A percentile compares a stretch with the other conserved stretches of the same genome.
Conservation (phyloP, 1,140 invertebrate genomes). For the Teleogryllus occipitalis region DNA sequence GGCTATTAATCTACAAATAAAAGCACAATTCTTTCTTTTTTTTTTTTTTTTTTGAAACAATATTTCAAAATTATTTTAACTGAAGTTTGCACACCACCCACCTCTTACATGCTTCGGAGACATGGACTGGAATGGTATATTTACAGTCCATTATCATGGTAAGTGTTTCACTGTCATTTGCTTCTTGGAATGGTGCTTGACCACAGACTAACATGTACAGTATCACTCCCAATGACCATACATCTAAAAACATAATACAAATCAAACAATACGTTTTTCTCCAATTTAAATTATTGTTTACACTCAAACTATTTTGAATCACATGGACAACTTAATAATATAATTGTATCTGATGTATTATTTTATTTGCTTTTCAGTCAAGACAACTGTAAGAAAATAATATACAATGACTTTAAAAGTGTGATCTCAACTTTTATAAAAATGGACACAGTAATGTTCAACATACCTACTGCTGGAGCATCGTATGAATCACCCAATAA, state of each 20-base stretch:
- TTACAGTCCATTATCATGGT: constrained; percentile 99
- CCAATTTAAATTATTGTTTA: not conserved
- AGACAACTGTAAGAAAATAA: not conserved
- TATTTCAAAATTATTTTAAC: no score
- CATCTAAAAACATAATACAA: constrained; percentile 52
- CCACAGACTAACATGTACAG: constrained; percentile 98
- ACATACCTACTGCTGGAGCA: constrained; percentile 79
- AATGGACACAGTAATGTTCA: not conserved
- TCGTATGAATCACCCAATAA: constrained; percentile 91
- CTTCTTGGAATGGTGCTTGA: constrained; percentile 95
- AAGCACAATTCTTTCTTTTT: not conserved
- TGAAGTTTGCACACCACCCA: constrained; percentile 31
- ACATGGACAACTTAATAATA: not conserved
- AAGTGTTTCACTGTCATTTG: constrained; percentile 97
- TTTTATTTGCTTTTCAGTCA: not conserved
- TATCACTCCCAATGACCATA: constrained; percentile 98
- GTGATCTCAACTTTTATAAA: not conserved
- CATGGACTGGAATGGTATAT: constrained; percentile 83
- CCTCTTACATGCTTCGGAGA: constrained; percentile 80
- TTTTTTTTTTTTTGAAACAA: no score
- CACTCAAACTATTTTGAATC: not conserved
- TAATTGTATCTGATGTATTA: not conserved
- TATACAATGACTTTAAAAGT: not conserved
- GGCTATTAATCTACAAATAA: constrained; percentile 65
- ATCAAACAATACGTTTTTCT: constrained; percentile 12